Percentiles rank a stretch among this genome's conserved stretches.
phyloP scores from a whole-genome alignment of 30 jellyfish, hydroid and myxozoan species.

The Nemopilema nomurai region DNA sequence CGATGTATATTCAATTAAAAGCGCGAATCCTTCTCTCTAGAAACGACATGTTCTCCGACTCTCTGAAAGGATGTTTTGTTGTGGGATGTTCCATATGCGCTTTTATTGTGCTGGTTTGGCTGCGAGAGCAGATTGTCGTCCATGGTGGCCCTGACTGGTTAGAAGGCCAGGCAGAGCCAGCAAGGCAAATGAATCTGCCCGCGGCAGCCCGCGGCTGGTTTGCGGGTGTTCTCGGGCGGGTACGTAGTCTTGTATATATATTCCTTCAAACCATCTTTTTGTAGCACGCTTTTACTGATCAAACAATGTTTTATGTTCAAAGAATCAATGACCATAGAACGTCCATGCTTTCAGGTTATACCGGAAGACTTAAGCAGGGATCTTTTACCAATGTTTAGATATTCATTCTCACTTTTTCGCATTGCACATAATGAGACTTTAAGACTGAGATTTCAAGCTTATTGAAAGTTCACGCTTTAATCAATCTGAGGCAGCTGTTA shows the following conservation, averaged over 20 bases:
- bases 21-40: constrained; percentile 48
- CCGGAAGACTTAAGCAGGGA: too few relatives aligned
- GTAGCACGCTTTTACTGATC: not conserved
- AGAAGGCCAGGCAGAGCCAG: constrained; percentile 74
- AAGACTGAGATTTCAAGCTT: too few relatives aligned
- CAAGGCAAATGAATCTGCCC: constrained; percentile 64
- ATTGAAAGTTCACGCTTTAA: too few relatives aligned
- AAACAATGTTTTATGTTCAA: too few relatives aligned
- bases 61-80: constrained; percentile 84
- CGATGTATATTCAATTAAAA: too few relatives aligned
- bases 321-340: too few relatives aligned
- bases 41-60: constrained; percentile 77
- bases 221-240: constrained; percentile 72
- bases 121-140: constrained; percentile 90
- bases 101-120: constrained; percentile 91
- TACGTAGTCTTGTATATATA: constrained; percentile 4
- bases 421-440: too few relatives aligned
- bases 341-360: too few relatives aligned
- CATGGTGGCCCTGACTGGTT: constrained; percentile 99
- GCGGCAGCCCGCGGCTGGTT: constrained; percentile 72
- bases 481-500: too few relatives aligned
- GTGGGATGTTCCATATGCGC: constrained; percentile 93
- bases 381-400: too few relatives aligned
- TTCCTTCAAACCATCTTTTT: not conserved
- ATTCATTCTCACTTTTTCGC: too few relatives aligned